Conservation (phyloP, 2,797 vertebrate genomes). For the Sciurus vulgaris region DNA sequence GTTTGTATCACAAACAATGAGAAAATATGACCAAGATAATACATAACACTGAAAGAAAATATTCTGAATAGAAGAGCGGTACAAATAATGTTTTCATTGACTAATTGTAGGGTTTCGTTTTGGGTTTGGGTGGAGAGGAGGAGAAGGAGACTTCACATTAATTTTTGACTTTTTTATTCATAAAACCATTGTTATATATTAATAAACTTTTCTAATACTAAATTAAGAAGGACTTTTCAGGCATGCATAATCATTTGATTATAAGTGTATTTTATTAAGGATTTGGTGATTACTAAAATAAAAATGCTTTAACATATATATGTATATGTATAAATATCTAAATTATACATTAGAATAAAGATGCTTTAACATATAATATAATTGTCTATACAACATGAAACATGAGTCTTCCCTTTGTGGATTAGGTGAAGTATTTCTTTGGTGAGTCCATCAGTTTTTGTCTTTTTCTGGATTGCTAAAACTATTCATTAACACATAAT, state of each 20-base stretch:
- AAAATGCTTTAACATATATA: too few relatives aligned
- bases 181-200: neutral
- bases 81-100: constrained; percentile 13
- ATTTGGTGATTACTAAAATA: constrained; percentile 36
- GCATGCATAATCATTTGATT: neutral
- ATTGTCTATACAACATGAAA: neutral
- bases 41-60: neutral
- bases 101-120: neutral
- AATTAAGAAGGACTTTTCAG: neutral
- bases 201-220: neutral
- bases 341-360: too few relatives aligned
- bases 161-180: neutral
- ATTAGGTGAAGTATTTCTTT: constrained; percentile 15
- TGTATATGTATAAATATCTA: too few relatives aligned
- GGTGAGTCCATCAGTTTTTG: neutral
- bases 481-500: neutral
- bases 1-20: neutral
- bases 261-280: neutral
- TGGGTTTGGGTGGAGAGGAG: neutral
- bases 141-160: neutral
- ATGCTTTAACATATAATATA: neutral
- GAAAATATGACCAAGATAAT: constrained; percentile 18
- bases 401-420: neutral
- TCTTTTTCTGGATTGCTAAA: neutral
- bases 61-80: neutral